A percentile compares a stretch with the other conserved stretches of the same genome.
phyloP scores from a whole-genome alignment of 1,140 invertebrate genomes.

The Chionoecetes opilio region DNA sequence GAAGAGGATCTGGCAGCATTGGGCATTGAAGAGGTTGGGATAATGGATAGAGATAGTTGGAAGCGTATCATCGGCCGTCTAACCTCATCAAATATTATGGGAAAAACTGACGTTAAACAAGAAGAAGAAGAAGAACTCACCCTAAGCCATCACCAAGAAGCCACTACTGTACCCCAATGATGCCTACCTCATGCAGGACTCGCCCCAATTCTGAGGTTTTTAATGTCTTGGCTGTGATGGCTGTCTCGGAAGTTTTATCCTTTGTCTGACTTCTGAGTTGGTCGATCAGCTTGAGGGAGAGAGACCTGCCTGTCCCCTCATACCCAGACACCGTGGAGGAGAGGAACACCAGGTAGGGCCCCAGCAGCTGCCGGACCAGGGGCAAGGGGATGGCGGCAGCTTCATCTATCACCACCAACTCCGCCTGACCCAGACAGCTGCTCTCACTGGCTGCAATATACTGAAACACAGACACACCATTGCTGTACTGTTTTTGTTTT shows the following conservation, averaged over 20 bases:
- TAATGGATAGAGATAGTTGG: too few species aligned
- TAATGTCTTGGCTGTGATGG: constrained; percentile 80
- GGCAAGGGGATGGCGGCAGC: constrained; percentile 99
- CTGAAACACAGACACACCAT: constrained; percentile 35
- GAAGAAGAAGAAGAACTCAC: not conserved
- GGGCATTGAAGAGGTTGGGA: too few species aligned
- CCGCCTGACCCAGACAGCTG: constrained; percentile 95
- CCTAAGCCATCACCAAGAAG: not conserved
- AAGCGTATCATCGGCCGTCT: too few species aligned
- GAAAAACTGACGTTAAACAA: too few species aligned
- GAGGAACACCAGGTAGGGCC: constrained; percentile 97
- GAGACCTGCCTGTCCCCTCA: constrained; percentile 98
- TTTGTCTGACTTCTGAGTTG: constrained; percentile 90
- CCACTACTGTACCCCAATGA: constrained; percentile 40
- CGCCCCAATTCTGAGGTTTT: constrained; percentile 84
- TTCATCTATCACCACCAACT: constrained; percentile 98
- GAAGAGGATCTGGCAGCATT: too few species aligned
- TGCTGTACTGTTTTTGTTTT: too few species aligned
- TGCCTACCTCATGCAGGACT: constrained; percentile 85
- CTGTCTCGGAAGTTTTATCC: constrained; percentile 74
- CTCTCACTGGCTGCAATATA: constrained; percentile 92
- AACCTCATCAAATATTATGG: too few species aligned
- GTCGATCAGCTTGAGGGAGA: constrained; percentile 97
- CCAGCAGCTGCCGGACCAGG: constrained; percentile 94
- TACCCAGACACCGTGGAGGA: constrained; percentile 94